Base-by-base conservation (phyloP, 2,888 invertebrate genomes). In the Tineola bisselliella region DNA sequence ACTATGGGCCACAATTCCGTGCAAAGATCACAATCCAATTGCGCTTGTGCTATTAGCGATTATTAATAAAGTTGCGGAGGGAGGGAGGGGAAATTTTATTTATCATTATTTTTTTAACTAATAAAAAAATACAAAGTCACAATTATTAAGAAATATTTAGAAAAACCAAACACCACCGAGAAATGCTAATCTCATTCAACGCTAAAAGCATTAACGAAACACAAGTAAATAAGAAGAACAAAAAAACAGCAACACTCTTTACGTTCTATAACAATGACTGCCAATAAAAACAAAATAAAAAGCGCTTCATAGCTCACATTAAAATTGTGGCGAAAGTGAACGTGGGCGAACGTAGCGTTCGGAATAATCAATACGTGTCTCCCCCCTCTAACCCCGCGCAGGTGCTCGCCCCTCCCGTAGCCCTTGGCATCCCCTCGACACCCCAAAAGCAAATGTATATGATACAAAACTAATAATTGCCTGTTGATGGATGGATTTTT, bases 261-360 rank as follows among this genome's bases (percentile, higher is more conserved):
- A 33, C 33, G 33, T 19, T 4, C 6, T n/a, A 13, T 10, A 58
- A 33, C 70, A 70, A 67, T 69, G 72, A 70, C 73, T 71, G 75
- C 73, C 75, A 73, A 77, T 73, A 74, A 77, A 78, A 81, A 83
- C 84, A 84, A 84, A 86, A 86, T 81, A 82, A 81, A 83, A 25
- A 25, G 6, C 25, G 25, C 25, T 84, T 83, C 81, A 83, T 79
- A 76, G 81, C 76, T 71, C 73, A 74, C 79, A 83, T 84, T 86
- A 84, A 84, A 86, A 84, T 84, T 83, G 78, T 80, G 83, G 82
- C 78, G 84, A 84, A 86, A 84, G 84, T 84, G 84, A 84, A 81
- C 82, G 79, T 61, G 60, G 61, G 63, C 60, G 63, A 62, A 59
- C 30, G n/a, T n/a, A 25, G 59, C 18, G 54, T 58, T 48, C 69